These are phyloP conservation scores for Drosophila gunungcola DNA, from an alignment of 1,140 invertebrate species.

Conservation along the genomic window DNA sequence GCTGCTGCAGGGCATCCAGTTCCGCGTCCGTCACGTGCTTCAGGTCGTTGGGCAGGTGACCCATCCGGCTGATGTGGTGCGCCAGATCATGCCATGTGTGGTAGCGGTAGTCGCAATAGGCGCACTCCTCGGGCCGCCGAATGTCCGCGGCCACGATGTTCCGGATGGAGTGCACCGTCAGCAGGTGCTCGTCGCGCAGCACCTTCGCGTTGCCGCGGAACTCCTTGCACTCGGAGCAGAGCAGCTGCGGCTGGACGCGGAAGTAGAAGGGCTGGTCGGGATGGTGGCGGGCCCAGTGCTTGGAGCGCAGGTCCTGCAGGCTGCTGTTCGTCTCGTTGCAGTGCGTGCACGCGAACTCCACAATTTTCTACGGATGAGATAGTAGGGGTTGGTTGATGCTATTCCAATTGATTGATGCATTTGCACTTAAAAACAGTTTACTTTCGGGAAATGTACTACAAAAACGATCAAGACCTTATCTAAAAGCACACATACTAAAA, in stretches of 20 bases:
- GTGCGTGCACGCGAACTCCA: conserved; percentile 51
- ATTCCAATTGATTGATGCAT: no score
- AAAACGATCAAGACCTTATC: no score
- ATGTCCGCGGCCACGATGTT: conserved; percentile 51
- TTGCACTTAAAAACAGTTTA: no score
- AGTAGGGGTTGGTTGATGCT: no score
- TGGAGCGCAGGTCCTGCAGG: conserved; percentile 26
- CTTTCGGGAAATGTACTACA: no score
- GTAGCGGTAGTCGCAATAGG: conserved; percentile 49
- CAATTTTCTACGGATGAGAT: conserved; percentile 5
- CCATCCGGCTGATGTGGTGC: conserved; percentile 17
- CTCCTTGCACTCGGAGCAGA: conserved; percentile 42
- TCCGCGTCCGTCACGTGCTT: conserved; percentile 48
- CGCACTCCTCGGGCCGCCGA: conserved; percentile 40
- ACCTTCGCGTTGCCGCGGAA: conserved; percentile 44
- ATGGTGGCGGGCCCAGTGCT: conserved; percentile 52
- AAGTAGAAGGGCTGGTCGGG: conserved; percentile 58
- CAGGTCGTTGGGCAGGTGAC: conserved; percentile 54
- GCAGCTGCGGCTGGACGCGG: conserved; percentile 50
- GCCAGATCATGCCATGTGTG: conserved; percentile 4
- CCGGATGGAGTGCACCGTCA: conserved; percentile 8
- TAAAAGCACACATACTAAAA: no score
- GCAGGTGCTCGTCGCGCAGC: conserved; percentile 41
- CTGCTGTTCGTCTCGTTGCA: conserved; percentile 31
- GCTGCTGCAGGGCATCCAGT: conserved; percentile 12